Base-by-base conservation (phyloP, 2,113 vertebrate species). In the Cavia porcellus region DNA sequence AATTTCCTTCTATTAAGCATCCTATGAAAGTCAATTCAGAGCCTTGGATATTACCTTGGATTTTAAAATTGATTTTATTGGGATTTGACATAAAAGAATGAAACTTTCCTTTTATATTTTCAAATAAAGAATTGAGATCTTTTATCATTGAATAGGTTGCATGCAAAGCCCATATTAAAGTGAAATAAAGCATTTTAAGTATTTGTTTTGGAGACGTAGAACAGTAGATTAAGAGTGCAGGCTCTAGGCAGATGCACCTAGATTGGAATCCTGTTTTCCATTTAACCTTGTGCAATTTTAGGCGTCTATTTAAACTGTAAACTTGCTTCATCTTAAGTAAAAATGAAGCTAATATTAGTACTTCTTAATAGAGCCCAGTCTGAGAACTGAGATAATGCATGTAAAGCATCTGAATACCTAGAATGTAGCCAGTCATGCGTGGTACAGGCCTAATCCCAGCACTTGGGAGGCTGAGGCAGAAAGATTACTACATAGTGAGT, bases 51-150 rank as follows among this genome's bases (percentile, higher is more conserved):
- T 38, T 84, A 30, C 13, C 5, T 72, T 96, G 45, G 62, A 64
- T 94, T 97, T 96, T 92, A n/a, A 92, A 88, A 89, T n/a, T 81
- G n/a, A 89, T 90, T 52, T 77, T 25, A 81, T 35, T 59, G 70
- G 90, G 55, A n/a, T 83, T 96, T 96, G 52, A 68, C 74, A 80
- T 93, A 32, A 90, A 96, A 83, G 72, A 89, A 86, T 93, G 50
- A 35, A 77, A 19, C 77, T 96, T 92, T 90, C 59, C 74, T 75
- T 92, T 57, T 93, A 19, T 59, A 55, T 92, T 68, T 93, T 72
- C 20, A 89, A 42, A 32, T 30, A 14, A 55, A 84, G 75, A 86
- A 42, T 42, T 32, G 17, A 92, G 42, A 45, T 19, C 3, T 92
- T 70, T 86, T 86, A 55, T 52, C 68, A 57, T 47, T 93, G 24